Evolutionary conservation across 2,797 vertebrate genomes (phyloP), one percentile per base, ranked within the genome.

Genomic region (Clarias pachynema): DNA sequence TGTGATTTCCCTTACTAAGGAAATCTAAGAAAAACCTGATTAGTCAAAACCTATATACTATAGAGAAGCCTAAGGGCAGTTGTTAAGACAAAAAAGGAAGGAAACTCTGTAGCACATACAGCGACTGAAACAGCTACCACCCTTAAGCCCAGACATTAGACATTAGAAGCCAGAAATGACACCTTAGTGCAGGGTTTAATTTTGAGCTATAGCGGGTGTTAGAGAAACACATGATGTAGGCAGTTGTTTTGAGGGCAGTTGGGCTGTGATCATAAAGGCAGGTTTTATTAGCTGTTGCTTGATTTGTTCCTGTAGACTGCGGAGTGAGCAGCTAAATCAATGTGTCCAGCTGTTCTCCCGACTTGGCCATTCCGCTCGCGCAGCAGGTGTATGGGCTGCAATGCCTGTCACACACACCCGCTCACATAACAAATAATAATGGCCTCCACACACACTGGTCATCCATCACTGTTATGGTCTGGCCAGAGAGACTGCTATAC

Each of bases 201-300:
- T 97, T 95, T 95, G 95, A 95, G 95, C 95, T 96, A 96, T 94
- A 93, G 95, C 92, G 89, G 94, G 94, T 87, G 95, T 96, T 97
- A 96, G 95, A 94, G 96, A 97, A 98, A 98, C 97, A 98, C 95
- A 97, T 96, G 96, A 97, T 97, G 97, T 96, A 96, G 96, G 95
- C 95, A 93, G 97, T 98, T 97, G 97, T 97, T 98, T 97, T 96
- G 94, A 94, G 93, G 93, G 93, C 91, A 92, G 85, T 88, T 86
- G 89, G 88, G 79, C 92, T 91, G 89, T 85, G 92, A 95, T 96
- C 95, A 95, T 97, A 97, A 98, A 97, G 95, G 94, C 94, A 85
- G 91, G 93, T 96, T 98, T 99, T 98, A 99, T 95, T 96, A 98
- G 97, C 97, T 99, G 98, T 97, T 94, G 95, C 96, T 95, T 97